Evolutionary conservation across 2,888 invertebrate species (phyloP), one percentile per base, ranked within the genome.

Genomic region (Pristionchus mayeri): DNA sequence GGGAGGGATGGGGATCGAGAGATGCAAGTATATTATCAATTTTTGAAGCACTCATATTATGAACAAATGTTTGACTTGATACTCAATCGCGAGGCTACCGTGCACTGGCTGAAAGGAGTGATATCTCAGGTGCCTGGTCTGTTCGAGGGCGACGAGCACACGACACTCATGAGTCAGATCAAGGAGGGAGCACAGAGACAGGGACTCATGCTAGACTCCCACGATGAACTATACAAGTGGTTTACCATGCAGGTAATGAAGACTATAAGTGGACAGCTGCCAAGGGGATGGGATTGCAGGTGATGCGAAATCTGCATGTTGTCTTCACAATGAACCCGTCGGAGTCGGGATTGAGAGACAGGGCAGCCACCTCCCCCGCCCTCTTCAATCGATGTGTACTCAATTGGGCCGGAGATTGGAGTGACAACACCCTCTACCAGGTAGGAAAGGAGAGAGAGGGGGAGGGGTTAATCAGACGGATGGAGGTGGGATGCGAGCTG

Each of bases 241-340:
- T 99, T 99, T 94, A 99, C 99, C 0, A 97, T 97, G 21, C 92
- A 92, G 88, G 89, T 90, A 67, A n/a, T n/a, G n/a, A n/a, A n/a
- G n/a, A n/a, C n/a, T n/a, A n/a, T n/a, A n/a, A n/a, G n/a, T n/a
- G 44, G 44, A 44, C 7, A 44, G 44, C 0, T 30, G 24, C 21
- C 7, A 18, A 24, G 57, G 21, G 27, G 13, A 13, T 9, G 44
- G 13, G 44, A 44, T 44, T 44, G 13, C 44, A 98, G 95, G 98
- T 99, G 54, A 99, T 99, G 97, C 96, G 96, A 87, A 99, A 99
- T 93, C 95, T 99, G 79, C 99, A 99, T 94, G 99, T 99, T 16
- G 99, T 99, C 71, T 99, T 99, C 94, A 99, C 99, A 0, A 99
- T 99, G 99, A 99, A 99, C 94, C 99, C 99, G 13, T 98, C 97